A percentile compares a stretch with the other conserved stretches of the same genome.
Conservation (phyloP, 2,797 vertebrate species). For the Scleropages formosus region DNA sequence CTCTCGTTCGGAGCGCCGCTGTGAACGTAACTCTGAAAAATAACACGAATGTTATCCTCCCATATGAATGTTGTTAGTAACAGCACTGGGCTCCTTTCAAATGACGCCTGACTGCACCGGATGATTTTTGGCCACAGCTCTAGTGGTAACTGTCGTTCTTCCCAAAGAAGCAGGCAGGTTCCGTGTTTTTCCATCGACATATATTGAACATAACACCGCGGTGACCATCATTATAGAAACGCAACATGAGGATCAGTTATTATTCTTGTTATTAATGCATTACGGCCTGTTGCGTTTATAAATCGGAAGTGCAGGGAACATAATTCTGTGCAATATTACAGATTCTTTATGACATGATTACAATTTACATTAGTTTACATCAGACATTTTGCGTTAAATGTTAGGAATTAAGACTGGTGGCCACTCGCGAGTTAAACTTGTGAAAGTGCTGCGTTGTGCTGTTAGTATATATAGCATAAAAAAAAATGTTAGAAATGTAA, state of each 20-base stretch:
- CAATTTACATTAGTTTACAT: too few species aligned
- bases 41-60: neutral
- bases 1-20: conserved; percentile 49
- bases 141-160: neutral
- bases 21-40: conserved; percentile 59
- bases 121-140: neutral
- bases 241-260: conserved; percentile 23
- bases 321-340: neutral
- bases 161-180: neutral
- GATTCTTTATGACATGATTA: neutral
- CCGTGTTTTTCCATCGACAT: neutral
- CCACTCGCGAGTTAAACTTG: too few species aligned
- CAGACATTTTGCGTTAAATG: neutral
- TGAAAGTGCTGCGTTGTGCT: too few species aligned
- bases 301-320: neutral
- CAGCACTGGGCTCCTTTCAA: neutral
- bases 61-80: conserved; percentile 21
- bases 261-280: conserved; percentile 20
- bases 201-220: neutral
- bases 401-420: neutral
- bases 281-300: neutral
- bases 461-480: too few species aligned
- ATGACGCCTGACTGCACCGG: neutral
- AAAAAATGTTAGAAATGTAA: too few species aligned
- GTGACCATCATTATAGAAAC: conserved; percentile 38